Evolutionary conservation across 2,888 invertebrate genomes (phyloP), one percentile per base, ranked within the genome.

Genomic region (Germaria angustata): DNA sequence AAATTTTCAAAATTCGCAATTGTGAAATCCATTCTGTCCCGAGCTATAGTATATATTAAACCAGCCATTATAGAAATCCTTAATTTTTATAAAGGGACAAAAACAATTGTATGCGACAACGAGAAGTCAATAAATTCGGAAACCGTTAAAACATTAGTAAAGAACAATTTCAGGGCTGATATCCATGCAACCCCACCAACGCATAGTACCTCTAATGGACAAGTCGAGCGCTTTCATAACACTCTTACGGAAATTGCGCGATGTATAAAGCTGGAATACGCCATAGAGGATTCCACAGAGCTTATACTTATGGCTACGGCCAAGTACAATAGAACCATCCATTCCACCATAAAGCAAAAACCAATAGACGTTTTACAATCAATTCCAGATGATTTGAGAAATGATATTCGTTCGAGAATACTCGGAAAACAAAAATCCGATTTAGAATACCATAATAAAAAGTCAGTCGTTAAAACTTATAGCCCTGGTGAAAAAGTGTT

Each of bases 201-300:
- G 17, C 55, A 73, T 15, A 73, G 73, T 34, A 65, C 65, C 8
- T 84, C 85, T 11, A 85, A 84, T 32, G 84, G 84, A 0, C 81
- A 86, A 20, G 84, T 85, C 13, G 84, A 85, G 17, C 59, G 80
- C 6, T 72, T 85, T 32, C 81, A 84, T 32, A 84, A 82, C 49
- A 85, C 84, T 20, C 79, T 86, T 9, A 2, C 71, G 2, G 78
- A 84, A 71, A 86, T 85, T 28, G 84, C 84, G 39, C 65, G 82
- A 53, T 72, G 72, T 17, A 1, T 28, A 2, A 72, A 61, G 2
- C 44, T 72, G 5, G 61, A 73, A 3, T 55, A 63, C 8, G 78
- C 55, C 2, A 39, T 41, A 6, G 24, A 55, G 0, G 6, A n/a
- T n/a, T 32, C 32, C 15, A 5, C 8, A 8, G 63, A 82, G n/a